A percentile compares a stretch with the other conserved stretches of the same genome.
phyloP scores from a whole-genome alignment of 2,113 vertebrate species.

The Hydrochoerus hydrochaeris region DNA sequence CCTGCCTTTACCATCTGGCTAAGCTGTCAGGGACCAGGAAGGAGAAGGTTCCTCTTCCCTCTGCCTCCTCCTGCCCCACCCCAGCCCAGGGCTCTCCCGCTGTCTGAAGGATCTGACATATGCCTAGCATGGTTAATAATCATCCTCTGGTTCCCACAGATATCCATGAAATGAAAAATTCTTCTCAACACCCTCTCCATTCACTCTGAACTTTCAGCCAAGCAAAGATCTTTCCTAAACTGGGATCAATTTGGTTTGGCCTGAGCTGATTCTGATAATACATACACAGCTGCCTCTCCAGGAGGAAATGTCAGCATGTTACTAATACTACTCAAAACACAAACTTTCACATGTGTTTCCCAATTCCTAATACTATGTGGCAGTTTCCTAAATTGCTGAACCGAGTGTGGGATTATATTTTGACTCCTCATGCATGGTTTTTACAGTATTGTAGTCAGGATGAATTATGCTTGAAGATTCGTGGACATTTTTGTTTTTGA shows the following conservation, averaged over 20 bases:
- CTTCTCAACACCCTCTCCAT: constrained; percentile 45
- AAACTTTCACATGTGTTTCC: constrained; percentile 54
- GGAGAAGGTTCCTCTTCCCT: not conserved
- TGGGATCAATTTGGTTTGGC: constrained; percentile 73
- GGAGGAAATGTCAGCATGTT: constrained; percentile 77
- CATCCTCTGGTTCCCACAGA: constrained; percentile 75
- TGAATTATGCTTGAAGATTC: constrained; percentile 72
- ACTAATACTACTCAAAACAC: constrained; percentile 67
- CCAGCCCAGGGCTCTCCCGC: not conserved
- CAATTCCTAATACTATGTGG: constrained; percentile 70
- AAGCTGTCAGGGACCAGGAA: not conserved
- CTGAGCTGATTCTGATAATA: constrained; percentile 62
- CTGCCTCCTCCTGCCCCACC: not conserved
- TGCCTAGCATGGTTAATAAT: not conserved
- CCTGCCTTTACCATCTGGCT: not conserved
- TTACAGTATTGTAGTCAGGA: constrained; percentile 66
- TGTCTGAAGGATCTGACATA: not conserved
- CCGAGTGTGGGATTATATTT: constrained; percentile 52
- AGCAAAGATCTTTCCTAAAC: constrained; percentile 52
- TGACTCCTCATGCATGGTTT: constrained; percentile 59
- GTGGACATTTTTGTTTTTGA: constrained; percentile 66
- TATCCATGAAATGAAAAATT: constrained; percentile 62
- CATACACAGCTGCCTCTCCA: constrained; percentile 54
- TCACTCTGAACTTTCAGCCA: constrained; percentile 66
- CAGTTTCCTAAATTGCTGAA: constrained; percentile 71